Conservation (phyloP, 2,888 invertebrate species). For the Caenorhabditis drosophilae region DNA sequence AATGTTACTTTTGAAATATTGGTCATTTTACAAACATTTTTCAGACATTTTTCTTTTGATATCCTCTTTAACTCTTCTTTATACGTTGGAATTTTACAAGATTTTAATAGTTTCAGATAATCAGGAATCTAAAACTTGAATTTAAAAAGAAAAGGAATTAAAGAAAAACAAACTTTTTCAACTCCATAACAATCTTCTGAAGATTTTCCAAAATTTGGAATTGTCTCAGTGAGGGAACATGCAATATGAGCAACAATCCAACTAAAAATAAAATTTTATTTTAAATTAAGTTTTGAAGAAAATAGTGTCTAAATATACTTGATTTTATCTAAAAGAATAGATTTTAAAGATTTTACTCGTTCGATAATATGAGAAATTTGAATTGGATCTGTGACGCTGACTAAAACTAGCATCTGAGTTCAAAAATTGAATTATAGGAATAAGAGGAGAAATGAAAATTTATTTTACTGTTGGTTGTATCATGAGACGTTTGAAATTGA, state of each 20-base stretch:
- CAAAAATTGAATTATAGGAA: neutral
- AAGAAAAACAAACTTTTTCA: conserved; percentile 9
- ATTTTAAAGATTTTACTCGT: too few species aligned
- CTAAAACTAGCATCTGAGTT: too few species aligned
- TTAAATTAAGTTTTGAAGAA: too few species aligned
- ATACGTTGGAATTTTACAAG: conserved; percentile 33
- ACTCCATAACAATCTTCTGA: conserved; percentile 19
- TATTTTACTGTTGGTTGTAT: conserved; percentile 40
- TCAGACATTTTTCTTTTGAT: conserved; percentile 30
- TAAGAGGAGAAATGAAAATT: too few species aligned
- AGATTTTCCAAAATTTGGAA: conserved; percentile 2
- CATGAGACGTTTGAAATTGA: conserved; percentile 41
- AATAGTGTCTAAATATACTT: too few species aligned
- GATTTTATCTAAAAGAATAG: too few species aligned
- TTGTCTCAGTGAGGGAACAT: conserved; percentile 15
- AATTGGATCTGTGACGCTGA: too few species aligned
- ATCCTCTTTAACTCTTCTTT: conserved; percentile 40
- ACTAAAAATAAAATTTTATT: neutral
- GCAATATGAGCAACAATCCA: conserved; percentile 46
- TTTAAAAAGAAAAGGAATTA: neutral
- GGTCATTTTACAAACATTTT: conserved; percentile 10
- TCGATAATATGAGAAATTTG: neutral
- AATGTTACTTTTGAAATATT: conserved; percentile 26
- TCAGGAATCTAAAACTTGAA: conserved; percentile 10
- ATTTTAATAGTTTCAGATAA: conserved; percentile 19